phyloP scores from a whole-genome alignment of 2,797 vertebrate genomes.

The Neopelma chrysocephalum region DNA sequence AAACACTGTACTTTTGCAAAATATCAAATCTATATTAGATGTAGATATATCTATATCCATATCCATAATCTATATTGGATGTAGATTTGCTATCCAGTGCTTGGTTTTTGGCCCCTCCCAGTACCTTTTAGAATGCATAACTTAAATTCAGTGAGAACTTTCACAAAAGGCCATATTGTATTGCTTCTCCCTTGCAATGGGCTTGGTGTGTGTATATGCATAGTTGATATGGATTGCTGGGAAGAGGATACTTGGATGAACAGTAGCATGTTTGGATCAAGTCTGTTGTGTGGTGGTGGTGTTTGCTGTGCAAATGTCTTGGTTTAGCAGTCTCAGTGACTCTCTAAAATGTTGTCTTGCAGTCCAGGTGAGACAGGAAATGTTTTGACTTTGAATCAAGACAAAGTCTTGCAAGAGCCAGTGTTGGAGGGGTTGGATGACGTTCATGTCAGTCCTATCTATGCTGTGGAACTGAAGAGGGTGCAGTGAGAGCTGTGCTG shows the following conservation, averaged over 20 bases:
- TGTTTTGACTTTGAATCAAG: not conserved
- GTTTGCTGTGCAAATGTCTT: not conserved
- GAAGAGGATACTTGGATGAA: not conserved
- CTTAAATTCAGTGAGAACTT: not conserved
- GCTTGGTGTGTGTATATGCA: not conserved
- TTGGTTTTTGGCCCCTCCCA: not conserved
- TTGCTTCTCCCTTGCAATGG: not conserved
- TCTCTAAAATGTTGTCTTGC: not conserved
- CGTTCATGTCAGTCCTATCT: not conserved
- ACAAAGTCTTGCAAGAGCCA: not conserved
- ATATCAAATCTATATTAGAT: not conserved
- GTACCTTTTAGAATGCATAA: not conserved
- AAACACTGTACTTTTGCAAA: not conserved
- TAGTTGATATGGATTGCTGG: not conserved
- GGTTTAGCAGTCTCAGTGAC: not conserved
- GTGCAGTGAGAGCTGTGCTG: not conserved
- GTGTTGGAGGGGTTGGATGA: not conserved
- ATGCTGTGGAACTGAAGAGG: not conserved
- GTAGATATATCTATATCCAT: not conserved
- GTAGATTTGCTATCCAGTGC: not conserved
- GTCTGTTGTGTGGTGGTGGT: not conserved
- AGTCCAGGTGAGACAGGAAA: not conserved
- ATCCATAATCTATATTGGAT: not conserved
- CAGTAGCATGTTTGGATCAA: not conserved
- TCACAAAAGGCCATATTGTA: not conserved